These are phyloP conservation scores for Harlomillsia oculata DNA, from an alignment of 1,140 invertebrate species.

Conservation along the genomic window DNA sequence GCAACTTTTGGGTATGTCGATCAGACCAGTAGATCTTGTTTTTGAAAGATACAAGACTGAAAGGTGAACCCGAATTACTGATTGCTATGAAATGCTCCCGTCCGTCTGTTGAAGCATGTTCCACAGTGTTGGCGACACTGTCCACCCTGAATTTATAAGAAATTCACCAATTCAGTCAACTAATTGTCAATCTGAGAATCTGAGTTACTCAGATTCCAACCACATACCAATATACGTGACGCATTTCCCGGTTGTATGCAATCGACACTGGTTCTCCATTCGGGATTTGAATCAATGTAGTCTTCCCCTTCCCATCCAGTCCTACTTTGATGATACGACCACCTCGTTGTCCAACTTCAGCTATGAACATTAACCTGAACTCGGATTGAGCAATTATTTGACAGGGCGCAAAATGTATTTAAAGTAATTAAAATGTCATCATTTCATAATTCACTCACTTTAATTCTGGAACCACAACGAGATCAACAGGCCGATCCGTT, in stretches of 20 bases:
- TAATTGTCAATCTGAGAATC: neutral
- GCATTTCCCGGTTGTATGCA: constrained; percentile 22
- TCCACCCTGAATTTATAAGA: constrained; percentile 20
- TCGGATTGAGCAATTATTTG: neutral
- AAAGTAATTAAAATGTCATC: neutral
- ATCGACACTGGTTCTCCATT: constrained; percentile 25
- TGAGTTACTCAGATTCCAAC: neutral
- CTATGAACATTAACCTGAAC: constrained; percentile 27
- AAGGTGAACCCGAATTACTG: constrained; percentile 7
- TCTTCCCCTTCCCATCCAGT: constrained; percentile 19
- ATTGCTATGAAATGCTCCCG: neutral
- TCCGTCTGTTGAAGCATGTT: constrained; percentile 18
- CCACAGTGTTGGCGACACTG: constrained; percentile 18
- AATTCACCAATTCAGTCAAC: neutral
- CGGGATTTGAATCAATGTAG: constrained; percentile 4
- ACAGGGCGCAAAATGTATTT: neutral
- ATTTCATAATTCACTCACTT: constrained; percentile 6
- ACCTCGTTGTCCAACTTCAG: constrained; percentile 9
- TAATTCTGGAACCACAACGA: constrained; percentile 30
- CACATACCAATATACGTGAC: constrained; percentile 26
- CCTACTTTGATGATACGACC: constrained; percentile 27
- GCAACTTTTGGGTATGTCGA: constrained; percentile 50
- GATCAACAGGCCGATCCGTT: constrained; percentile 13
- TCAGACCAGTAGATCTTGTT: constrained; percentile 82
- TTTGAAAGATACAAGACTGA: constrained; percentile 42